Evolutionary conservation across 2,888 invertebrate genomes (phyloP).

Genomic region (Nymphalis c-album): DNA sequence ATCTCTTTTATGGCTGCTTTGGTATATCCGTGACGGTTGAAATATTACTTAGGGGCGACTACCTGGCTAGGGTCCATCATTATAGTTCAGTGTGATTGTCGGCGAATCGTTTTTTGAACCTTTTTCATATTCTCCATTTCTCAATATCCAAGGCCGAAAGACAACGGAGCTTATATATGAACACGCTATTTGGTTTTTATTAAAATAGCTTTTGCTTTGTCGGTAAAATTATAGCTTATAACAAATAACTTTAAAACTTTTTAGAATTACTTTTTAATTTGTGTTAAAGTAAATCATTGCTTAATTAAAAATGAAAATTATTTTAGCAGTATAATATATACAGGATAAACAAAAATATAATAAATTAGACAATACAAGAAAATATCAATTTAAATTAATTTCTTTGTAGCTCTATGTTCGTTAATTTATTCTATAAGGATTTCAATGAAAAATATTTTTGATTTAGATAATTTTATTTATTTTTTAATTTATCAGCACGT

Average conservation of each 20-base stretch:
- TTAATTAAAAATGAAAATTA: too few species aligned
- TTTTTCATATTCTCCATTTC: conserved; percentile 58
- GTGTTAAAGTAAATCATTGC: neutral
- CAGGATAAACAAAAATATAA: too few species aligned
- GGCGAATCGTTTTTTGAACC: conserved; percentile 67
- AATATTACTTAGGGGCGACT: conserved; percentile 77
- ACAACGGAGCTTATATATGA: conserved; percentile 62
- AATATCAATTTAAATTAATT: neutral
- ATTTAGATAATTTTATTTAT: conserved; percentile 55
- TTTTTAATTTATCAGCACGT: conserved; percentile 62
- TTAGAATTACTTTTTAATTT: neutral
- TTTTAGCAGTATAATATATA: too few species aligned
- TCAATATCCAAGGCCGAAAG: conserved; percentile 57
- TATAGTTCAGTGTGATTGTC: conserved; percentile 74
- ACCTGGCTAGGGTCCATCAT: conserved; percentile 79
- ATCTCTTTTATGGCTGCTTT: conserved; percentile 66
- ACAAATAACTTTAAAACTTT: conserved; percentile 13
- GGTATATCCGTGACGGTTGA: conserved; percentile 71
- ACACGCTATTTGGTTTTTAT: conserved; percentile 40
- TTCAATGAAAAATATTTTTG: conserved; percentile 40
- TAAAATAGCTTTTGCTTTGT: conserved; percentile 51
- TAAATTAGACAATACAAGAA: too few species aligned
- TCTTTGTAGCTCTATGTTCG: neutral
- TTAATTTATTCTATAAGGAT: conserved; percentile 32
- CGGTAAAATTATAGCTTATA: conserved; percentile 38